phyloP scores from a whole-genome alignment of 2,113 vertebrate species.

The Passer montanus region DNA sequence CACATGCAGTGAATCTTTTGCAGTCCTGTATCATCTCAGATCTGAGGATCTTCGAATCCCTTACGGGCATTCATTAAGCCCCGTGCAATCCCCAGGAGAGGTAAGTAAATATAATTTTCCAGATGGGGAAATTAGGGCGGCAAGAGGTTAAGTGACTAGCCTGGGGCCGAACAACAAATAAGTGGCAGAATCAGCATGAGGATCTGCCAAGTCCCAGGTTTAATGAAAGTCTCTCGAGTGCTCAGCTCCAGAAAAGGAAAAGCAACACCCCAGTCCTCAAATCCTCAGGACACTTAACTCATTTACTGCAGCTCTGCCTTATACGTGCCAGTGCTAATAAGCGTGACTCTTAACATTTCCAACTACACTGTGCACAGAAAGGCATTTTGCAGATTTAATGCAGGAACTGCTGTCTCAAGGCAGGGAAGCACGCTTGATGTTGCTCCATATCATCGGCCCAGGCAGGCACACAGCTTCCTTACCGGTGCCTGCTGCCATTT shows the following conservation, averaged over 20 bases:
- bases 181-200: conserved; percentile 31
- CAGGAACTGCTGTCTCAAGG: neutral
- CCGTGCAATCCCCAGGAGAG: conserved; percentile 14
- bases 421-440: neutral
- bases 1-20: neutral
- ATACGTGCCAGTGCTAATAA: neutral
- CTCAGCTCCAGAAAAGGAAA: conserved; percentile 1
- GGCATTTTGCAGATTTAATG: neutral
- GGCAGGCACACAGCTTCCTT: neutral
- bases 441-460: neutral
- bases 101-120: conserved; percentile 63
- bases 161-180: conserved; percentile 45
- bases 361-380: neutral
- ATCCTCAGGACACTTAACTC: conserved; percentile 6
- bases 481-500: neutral
- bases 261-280: neutral
- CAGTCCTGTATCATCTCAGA: conserved; percentile 16
- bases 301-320: neutral
- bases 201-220: conserved; percentile 18
- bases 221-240: neutral
- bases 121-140: conserved; percentile 31
- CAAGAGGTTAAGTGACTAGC: conserved; percentile 58
- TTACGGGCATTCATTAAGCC: conserved; percentile 48
- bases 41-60: conserved; percentile 33
- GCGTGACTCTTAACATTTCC: neutral